Evolutionary conservation across 2,888 invertebrate species (phyloP).

Genomic region (Morinoia aosen): DNA sequence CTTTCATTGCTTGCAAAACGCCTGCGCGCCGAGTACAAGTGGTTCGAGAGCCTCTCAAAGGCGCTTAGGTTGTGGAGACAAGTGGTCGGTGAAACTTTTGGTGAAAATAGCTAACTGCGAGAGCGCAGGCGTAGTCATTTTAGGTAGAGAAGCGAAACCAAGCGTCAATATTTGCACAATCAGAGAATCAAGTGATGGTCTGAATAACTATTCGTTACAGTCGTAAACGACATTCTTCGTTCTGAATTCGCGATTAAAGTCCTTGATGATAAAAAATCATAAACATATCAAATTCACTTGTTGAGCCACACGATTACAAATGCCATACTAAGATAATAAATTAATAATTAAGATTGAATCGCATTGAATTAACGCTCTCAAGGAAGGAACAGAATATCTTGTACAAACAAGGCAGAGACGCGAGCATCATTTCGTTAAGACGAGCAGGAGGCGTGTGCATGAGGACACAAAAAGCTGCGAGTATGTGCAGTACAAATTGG

Average conservation of each 20-base stretch:
- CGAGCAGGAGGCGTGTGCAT: not conserved
- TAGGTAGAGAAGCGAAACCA: not conserved
- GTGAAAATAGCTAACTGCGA: not conserved
- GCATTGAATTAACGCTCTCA: not conserved
- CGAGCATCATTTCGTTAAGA: not conserved
- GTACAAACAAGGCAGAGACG: not conserved
- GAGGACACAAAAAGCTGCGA: not conserved
- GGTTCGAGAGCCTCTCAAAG: not conserved
- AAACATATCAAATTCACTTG: not conserved
- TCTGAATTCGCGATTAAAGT: not conserved
- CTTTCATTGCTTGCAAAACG: conserved; percentile 13
- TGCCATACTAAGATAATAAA: too few species aligned
- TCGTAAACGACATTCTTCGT: not conserved
- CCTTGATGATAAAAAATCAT: not conserved
- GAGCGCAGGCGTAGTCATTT: not conserved
- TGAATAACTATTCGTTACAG: not conserved
- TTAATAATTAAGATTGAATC: not conserved
- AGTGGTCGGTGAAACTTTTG: not conserved
- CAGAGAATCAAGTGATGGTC: not conserved
- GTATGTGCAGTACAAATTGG: conserved; percentile 21
- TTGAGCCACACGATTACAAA: too few species aligned
- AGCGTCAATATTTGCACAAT: not conserved
- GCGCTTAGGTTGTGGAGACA: not conserved
- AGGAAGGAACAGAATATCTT: not conserved
- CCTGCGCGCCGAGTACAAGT: not conserved